Evolutionary conservation across 1,140 invertebrate species (phyloP), one percentile per base, ranked within the genome.

Genomic region (Lysiphlebus fabarum): DNA sequence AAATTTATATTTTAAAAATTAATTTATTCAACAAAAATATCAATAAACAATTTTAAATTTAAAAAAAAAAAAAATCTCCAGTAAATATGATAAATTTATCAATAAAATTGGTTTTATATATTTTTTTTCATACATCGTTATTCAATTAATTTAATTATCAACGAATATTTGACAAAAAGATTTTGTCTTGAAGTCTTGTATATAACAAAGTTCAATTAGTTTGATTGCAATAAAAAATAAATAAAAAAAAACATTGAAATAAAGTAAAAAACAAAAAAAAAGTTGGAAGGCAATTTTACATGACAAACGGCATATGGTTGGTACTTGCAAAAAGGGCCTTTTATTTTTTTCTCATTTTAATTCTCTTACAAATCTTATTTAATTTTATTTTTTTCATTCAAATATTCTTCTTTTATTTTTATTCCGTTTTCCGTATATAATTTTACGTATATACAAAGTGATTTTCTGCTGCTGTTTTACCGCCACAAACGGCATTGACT

Each of bases 371-470:
- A 26, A 26, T 26, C 47, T 33, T 33, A 7, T 49, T 49, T 34
- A 34, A 37, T 7, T 33, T 49, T 26, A 7, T 40, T 40, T 40
- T 11, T 40, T 40, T 40, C n/a, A 3, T 40, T 40, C 38, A 40
- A 37, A 2, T 26, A 7, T 2, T 40, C 40, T 40, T 53, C 40
- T 40, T 14, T 47, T 45, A 38, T n/a, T 40, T 10, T 26, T 10
- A 26, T 14, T 48, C 45, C 37, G 7, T n/a, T 67, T 67, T 62
- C 61, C 9, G 36, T 69, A 66, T 26, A 26, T 66, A 60, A 66
- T 60, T 67, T 65, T 69, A 67, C 69, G 64, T 70, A 69, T 70
- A 69, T 69, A 69, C 66, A 36, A 66, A 67, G 59, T 66, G 69
- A 69, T 69, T 67, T 67, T 60, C 66, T 51, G 10, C 14, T 56